phyloP scores from a whole-genome alignment of 1,140 invertebrate species.

The Oryctes rhinoceros region DNA sequence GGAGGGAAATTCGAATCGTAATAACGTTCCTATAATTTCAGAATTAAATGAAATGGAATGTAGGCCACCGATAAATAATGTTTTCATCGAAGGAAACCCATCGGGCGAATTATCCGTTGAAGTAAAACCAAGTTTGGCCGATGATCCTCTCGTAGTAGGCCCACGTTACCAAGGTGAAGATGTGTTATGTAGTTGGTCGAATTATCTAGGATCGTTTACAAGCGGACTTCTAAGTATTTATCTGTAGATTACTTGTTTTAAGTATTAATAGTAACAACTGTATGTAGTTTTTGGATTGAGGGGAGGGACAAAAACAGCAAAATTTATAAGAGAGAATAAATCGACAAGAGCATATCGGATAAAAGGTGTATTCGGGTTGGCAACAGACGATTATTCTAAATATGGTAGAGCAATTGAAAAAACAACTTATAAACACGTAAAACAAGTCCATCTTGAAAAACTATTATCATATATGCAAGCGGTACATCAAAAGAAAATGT shows the following conservation, averaged over 20 bases:
- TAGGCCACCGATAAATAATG: conserved; percentile 66
- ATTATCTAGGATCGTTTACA: conserved; percentile 67
- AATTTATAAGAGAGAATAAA: conserved; percentile 65
- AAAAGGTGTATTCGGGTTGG: conserved; percentile 79
- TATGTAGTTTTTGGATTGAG: conserved; percentile 76
- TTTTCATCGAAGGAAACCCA: conserved; percentile 71
- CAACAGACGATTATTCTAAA: conserved; percentile 78
- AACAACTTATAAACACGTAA: conserved; percentile 76
- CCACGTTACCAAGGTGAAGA: conserved; percentile 75
- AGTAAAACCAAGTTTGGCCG: conserved; percentile 71
- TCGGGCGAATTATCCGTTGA: conserved; percentile 65
- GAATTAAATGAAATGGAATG: conserved; percentile 77
- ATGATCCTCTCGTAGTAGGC: conserved; percentile 77
- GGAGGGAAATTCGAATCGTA: conserved; percentile 37
- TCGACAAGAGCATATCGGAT: conserved; percentile 77
- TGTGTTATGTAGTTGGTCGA: conserved; percentile 67
- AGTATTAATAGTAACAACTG: conserved; percentile 44
- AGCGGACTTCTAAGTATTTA: conserved; percentile 77
- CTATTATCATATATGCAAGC: conserved; percentile 80
- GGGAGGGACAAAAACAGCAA: conserved; percentile 66
- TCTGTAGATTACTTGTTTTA: conserved; percentile 29
- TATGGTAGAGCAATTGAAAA: conserved; percentile 78
- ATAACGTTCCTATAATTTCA: conserved; percentile 60
- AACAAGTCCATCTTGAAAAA: conserved; percentile 71
- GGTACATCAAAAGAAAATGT: conserved; percentile 84